Conservation (phyloP, 1,140 invertebrate genomes). For the Latrodectus geometricus region DNA sequence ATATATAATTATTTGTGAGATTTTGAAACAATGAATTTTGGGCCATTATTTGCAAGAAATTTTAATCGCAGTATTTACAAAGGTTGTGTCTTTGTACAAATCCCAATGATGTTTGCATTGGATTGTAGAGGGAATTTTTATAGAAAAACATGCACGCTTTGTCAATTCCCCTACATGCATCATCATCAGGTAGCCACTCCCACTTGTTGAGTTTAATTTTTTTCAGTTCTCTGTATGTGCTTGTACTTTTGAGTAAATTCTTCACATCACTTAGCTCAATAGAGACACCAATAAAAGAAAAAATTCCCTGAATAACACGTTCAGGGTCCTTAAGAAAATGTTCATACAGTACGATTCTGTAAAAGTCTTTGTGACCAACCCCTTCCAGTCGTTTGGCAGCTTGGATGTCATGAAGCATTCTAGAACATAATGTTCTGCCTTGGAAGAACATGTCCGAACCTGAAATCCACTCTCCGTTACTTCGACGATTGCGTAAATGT, state of each 20-base stretch:
- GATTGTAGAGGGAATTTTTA: constrained; percentile 49
- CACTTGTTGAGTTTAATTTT: constrained; percentile 32
- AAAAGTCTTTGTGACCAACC: constrained; percentile 25
- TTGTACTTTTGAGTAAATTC: constrained; percentile 8
- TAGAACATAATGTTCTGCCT: constrained; percentile 41
- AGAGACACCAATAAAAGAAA: constrained; percentile 29
- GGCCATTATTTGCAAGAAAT: no score
- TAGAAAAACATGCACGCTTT: constrained; percentile 47
- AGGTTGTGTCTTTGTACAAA: constrained; percentile 42
- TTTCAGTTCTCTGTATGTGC: constrained; percentile 10
- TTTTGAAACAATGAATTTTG: no score
- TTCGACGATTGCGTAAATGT: constrained; percentile 12
- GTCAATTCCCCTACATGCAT: constrained; percentile 31
- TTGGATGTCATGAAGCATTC: constrained; percentile 49
- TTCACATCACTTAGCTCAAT: background rate
- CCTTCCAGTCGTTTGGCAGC: constrained; percentile 24
- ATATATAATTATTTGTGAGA: no score
- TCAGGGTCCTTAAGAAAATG: constrained; percentile 57
- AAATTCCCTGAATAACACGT: constrained; percentile 25
- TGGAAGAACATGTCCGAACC: constrained; percentile 56
- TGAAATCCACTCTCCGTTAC: constrained; percentile 11
- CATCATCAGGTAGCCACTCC: constrained; percentile 50
- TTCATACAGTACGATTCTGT: constrained; percentile 45
- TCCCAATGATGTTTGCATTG: constrained; percentile 9
- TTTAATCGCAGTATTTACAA: constrained; percentile 55